phyloP scores from a whole-genome alignment of 2,888 invertebrate genomes.

The Ichneumon xanthorius region DNA sequence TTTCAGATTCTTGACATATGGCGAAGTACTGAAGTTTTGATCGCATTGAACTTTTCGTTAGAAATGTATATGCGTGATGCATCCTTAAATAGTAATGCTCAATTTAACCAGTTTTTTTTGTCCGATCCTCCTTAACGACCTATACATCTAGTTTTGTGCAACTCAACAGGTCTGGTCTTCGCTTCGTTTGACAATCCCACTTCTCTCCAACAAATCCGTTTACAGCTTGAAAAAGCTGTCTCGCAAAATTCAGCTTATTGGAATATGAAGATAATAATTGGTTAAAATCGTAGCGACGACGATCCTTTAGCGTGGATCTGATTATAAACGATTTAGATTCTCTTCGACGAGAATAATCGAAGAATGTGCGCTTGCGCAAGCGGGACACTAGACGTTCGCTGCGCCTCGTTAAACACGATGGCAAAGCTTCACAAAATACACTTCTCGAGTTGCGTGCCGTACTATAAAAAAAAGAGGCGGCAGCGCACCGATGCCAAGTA shows the following conservation, averaged over 20 bases:
- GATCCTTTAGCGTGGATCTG: constrained; percentile 13
- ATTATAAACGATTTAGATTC: constrained; percentile 9
- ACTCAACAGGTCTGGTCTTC: constrained; percentile 27
- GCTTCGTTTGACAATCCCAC: constrained; percentile 21
- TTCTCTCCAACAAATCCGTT: neutral
- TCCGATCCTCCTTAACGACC: constrained; percentile 5
- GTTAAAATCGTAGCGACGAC: constrained; percentile 8
- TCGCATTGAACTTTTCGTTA: no score
- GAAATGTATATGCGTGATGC: no score
- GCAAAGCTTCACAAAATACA: constrained; percentile 34
- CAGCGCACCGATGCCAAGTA: neutral
- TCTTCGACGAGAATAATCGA: constrained; percentile 16
- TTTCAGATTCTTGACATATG: no score
- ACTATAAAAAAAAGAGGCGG: neutral
- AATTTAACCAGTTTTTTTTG: neutral
- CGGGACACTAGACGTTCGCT: constrained; percentile 21
- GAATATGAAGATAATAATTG: constrained; percentile 25
- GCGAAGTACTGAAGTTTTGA: no score
- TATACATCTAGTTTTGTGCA: constrained; percentile 35
- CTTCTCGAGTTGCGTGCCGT: constrained; percentile 5
- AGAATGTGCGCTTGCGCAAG: constrained; percentile 33
- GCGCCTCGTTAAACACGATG: constrained; percentile 21
- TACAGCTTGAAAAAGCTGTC: neutral
- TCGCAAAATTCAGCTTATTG: constrained; percentile 25
- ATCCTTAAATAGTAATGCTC: no score